Conservation (phyloP, 2,113 vertebrate genomes). For the Propithecus coquereli region DNA sequence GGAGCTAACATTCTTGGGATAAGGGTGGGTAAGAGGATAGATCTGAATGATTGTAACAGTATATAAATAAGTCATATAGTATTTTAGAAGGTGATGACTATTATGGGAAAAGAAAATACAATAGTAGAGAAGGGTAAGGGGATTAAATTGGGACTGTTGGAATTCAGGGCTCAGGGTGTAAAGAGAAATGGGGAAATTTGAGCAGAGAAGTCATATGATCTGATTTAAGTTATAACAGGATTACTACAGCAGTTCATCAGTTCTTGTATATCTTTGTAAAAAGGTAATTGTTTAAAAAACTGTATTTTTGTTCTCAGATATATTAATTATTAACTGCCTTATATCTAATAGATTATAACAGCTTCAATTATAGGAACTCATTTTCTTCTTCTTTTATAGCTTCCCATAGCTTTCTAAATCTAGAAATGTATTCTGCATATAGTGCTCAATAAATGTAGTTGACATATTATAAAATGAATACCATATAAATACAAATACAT, state of each 20-base stretch:
- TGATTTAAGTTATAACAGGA: slow-evolving; percentile 17
- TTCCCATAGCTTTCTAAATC: neutral
- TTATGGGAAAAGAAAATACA: slow-evolving; percentile 18
- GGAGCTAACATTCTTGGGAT: slow-evolving; percentile 19
- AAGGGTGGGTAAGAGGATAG: neutral
- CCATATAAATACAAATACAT: neutral
- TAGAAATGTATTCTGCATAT: neutral
- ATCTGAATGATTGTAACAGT: neutral
- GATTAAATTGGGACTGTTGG: neutral
- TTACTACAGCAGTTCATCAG: neutral
- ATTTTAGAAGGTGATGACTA: slow-evolving; percentile 27
- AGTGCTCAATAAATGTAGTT: neutral
- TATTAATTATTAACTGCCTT: neutral
- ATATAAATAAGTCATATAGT: neutral
- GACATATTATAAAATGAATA: neutral
- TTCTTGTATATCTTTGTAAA: slow-evolving; percentile 21
- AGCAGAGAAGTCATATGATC: neutral
- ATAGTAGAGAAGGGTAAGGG: neutral
- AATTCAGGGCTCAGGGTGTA: neutral
- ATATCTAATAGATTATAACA: neutral
- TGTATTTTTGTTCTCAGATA: slow-evolving; percentile 26
- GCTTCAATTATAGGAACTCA: neutral
- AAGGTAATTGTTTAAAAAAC: neutral
- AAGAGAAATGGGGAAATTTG: neutral
- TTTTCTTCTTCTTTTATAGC: neutral